Evolutionary conservation across 2,888 invertebrate genomes (phyloP), one percentile per base, ranked within the genome.

Genomic region (Lycia hirtaria): DNA sequence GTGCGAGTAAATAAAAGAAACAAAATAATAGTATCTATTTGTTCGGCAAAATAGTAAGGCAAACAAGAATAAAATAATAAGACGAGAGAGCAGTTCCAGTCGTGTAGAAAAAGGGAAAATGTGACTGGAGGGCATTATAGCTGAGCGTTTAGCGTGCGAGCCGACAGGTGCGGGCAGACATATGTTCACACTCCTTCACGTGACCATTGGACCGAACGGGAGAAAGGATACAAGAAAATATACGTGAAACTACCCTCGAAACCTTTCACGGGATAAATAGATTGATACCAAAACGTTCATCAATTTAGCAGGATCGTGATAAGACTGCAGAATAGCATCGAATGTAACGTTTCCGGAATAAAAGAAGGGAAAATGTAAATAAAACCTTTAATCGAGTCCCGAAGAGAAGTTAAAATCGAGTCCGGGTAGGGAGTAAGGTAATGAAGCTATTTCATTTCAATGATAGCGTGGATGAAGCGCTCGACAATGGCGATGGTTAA

Each of bases 61-160:
- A 49, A 56, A 60, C 48, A 47, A 44, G 40, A 55, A 54, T 38
- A 60, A 75, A 76, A 80, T 71, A 74, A 75, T 73, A 67, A 66
- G 62, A 54, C 65, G 69, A 67, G 28, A 41, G 47, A 69, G 75
- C 72, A 69, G 70, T 76, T 78, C 67, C 72, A 69, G 71, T 62
- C 71, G 73, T 65, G 73, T 67, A 71, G 71, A 73, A 76, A 75
- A 75, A 72, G 79, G 73, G n/a, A n/a, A 84, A 80, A 80, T 78
- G 81, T 80, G 74, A 80, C 81, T 78, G 72, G 75, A 79, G 78
- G 84, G 80, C 80, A 80, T 80, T 77, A 74, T 74, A 74, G 68
- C 75, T 68, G 71, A 70, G 69, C 73, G 76, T 78, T 76, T 78
- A 76, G 69, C 78, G 79, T 82, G 84, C 57, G 83, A 83, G 78